Evolutionary conservation across 2,797 vertebrate species (phyloP).

Genomic region (Yasuhikotakia modesta): DNA sequence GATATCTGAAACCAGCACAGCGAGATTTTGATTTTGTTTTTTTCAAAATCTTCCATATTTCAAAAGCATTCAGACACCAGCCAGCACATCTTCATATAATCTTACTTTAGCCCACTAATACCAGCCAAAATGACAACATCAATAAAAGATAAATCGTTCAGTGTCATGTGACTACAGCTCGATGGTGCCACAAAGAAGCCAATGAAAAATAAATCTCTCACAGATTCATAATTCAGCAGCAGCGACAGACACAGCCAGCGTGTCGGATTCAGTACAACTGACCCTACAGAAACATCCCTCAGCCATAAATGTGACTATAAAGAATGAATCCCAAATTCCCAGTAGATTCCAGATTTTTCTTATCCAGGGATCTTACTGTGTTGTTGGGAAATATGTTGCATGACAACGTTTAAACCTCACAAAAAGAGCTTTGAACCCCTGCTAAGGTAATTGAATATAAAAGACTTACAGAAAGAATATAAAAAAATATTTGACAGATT

Average conservation of each 20-base stretch:
- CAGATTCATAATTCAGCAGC: constrained; percentile 56
- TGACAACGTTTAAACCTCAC: not conserved
- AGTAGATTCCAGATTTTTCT: not conserved
- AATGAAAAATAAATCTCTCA: constrained; percentile 56
- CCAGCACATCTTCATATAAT: constrained; percentile 2
- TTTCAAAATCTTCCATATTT: not conserved
- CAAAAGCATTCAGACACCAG: not conserved
- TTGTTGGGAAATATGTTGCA: not conserved
- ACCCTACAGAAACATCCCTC: constrained; percentile 29
- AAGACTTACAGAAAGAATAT: too few relatives aligned
- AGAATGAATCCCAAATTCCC: not conserved
- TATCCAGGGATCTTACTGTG: not conserved
- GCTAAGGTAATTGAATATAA: too few relatives aligned
- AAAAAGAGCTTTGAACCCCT: not conserved
- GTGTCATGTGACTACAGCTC: constrained; percentile 48
- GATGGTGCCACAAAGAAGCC: constrained; percentile 42
- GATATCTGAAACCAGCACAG: not conserved
- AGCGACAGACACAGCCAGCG: constrained; percentile 41
- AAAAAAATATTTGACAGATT: too few relatives aligned
- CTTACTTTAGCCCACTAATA: not conserved
- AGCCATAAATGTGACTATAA: constrained; percentile 19
- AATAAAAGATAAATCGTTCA: constrained; percentile 44
- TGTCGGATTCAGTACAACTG: constrained; percentile 26
- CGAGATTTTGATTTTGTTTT: not conserved
- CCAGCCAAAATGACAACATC: constrained; percentile 36